Conservation (phyloP, 2,113 vertebrate genomes). For the Rousettus leschenaultii region DNA sequence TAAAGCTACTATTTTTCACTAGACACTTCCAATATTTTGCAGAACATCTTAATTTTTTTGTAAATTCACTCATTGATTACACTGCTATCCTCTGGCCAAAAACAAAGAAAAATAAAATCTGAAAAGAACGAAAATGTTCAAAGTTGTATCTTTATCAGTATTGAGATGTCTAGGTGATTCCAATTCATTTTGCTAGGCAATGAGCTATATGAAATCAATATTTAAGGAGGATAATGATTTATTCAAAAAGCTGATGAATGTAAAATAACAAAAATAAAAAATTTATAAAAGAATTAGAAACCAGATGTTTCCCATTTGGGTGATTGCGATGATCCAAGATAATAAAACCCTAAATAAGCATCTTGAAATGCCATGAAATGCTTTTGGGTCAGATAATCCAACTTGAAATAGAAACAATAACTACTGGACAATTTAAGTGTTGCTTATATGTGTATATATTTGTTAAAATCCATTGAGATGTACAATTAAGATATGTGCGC, state of each 20-base stretch:
- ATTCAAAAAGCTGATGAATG: background rate
- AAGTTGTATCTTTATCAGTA: conserved; percentile 26
- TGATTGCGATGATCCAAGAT: background rate
- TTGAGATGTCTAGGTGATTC: background rate
- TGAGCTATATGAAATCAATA: conserved; percentile 3
- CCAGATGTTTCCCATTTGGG: background rate
- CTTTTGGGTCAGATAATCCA: background rate
- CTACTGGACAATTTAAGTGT: background rate
- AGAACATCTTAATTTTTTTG: conserved; percentile 50
- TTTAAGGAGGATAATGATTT: conserved; percentile 1
- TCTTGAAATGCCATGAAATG: background rate
- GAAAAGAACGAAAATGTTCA: conserved; percentile 39
- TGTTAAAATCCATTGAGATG: background rate
- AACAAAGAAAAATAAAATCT: conserved; percentile 26
- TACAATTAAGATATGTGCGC: background rate
- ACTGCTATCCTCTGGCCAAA: conserved; percentile 30
- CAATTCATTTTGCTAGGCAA: conserved; percentile 37
- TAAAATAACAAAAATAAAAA: conserved; percentile 5
- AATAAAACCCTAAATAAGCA: background rate
- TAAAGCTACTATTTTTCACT: conserved; percentile 54
- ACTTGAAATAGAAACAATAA: background rate
- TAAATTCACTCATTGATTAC: conserved; percentile 46
- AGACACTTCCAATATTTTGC: conserved; percentile 36
- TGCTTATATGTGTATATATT: background rate
- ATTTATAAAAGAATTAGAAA: background rate